Evolutionary conservation across 2,113 vertebrate species (phyloP), one percentile per base, ranked within the genome.

Genomic region (Toxotes jaculatrix): DNA sequence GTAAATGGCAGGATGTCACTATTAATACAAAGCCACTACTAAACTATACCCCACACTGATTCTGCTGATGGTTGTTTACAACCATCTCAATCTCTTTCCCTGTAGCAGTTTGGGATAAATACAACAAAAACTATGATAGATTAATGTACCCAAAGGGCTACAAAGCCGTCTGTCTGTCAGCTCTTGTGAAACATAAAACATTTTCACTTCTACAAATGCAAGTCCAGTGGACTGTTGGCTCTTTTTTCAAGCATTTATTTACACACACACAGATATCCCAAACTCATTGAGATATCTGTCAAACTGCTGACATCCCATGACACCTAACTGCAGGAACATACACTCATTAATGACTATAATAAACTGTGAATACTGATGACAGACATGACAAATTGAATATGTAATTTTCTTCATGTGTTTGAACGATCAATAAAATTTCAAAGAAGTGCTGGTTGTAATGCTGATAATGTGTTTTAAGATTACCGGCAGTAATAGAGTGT

Each of bases 1-100:
- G 27, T 57, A 64, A 76, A 80, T 64, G 55, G 61, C 12, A 65
- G 76, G 10, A 63, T 81, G 65, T 75, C 42, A n/a, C 34, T 34
- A 64, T 51, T 60, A 47, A 69, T 87, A 72, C 13, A 31, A 59
- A 53, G 34, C 40, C 56, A 87, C 13, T 3, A 6, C n/a, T 68
- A 61, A 56, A 80, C 40, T 23, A 67, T 13, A 5, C 21, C 38
- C 69, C 14, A 40, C 55, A 38, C 36, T 57, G 45, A 57, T 38
- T n/a, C 55, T 47, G 13, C 80, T 60, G 61, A 67, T 0, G 2
- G n/a, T 63, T 68, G 38, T 79, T 63, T 63, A 79, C 47, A 57
- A 10, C 56, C 31, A 17, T 43, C 5, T 31, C 19, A 74, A 32
- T 38, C 32, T 40, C 7, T 66, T 21, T 38, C 9, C 12, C 45